Evolutionary conservation across 2,888 invertebrate genomes (phyloP), one percentile per base, ranked within the genome.

Genomic region (Tenthredo distinguenda): DNA sequence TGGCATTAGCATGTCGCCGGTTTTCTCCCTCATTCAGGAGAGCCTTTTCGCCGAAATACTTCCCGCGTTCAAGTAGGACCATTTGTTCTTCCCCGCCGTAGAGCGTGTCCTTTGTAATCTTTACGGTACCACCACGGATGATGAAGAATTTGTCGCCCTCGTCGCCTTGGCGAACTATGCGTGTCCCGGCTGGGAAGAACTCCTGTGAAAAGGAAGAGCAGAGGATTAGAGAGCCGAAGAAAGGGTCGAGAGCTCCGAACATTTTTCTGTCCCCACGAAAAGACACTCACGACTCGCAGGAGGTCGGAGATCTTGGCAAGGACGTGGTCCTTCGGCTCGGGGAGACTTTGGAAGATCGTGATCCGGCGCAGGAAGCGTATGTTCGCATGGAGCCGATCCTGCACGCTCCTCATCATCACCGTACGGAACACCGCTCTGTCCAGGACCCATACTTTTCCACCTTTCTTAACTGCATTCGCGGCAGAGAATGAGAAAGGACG

Each of bases 11-110:
- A 81, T 98, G 97, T 50, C 99, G 95, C 55, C 90, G 90, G 87
- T 92, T 92, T 71, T 93, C 92, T 71, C 95, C 94, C 58, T 96
- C 96, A 91, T 98, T 98, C 92, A 97, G 96, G 50, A 98, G 94
- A 0, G 98, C 98, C 91, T 97, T 96, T 91, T 98, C 98, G 0
- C 98, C 98, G 92, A 98, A 98, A 93, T 97, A 98, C 87, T 98
- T 96, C 0, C 98, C 98, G 65, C 96, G 95, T 43, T 95, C 95
- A 34, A 98, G 94, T 12, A 97, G 96, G 37, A 98, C 96, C 21
- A 96, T 94, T 87, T 95, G 94, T 87, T 97, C 97, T 85, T 95
- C 94, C 0, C 94, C 95, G 15, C 94, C 94, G 50, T 95, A 95
- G 2, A 95, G 95, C 15, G 95, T 95, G 37, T 95, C 94, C 91